A percentile compares a stretch with the other conserved stretches of the same genome.
Conservation (phyloP, 1,140 invertebrate species). For the Drosophila trapezifrons region DNA sequence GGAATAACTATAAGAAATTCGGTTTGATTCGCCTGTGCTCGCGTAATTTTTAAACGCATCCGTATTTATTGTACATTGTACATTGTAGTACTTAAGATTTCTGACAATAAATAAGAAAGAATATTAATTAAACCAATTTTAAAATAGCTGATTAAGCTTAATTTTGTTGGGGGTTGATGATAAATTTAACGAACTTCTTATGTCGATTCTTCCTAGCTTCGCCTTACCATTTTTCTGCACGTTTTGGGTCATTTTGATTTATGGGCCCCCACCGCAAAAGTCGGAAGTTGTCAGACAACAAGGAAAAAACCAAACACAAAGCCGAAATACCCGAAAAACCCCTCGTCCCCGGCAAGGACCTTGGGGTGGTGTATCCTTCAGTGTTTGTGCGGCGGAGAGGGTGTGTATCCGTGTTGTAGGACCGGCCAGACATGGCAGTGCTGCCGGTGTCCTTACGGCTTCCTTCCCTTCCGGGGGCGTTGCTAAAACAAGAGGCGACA, state of each 20-base stretch:
- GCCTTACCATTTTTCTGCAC: slow-evolving; percentile 3
- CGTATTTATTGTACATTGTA: too few relatives aligned
- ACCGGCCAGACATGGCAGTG: slow-evolving; percentile 29
- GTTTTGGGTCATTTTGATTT: slow-evolving; percentile 65
- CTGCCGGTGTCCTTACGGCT: slow-evolving; percentile 28
- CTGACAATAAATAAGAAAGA: too few relatives aligned
- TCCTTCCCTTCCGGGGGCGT: slow-evolving; percentile 19
- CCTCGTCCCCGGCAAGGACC: slow-evolving; percentile 13
- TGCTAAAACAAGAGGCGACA: slow-evolving; percentile 61
- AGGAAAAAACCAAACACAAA: slow-evolving; percentile 27
- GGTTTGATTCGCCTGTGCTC: too few relatives aligned
- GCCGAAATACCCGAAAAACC: slow-evolving; percentile 3
- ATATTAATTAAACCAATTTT: background rate
- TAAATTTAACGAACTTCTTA: slow-evolving; percentile 5
- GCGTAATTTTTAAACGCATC: too few relatives aligned
- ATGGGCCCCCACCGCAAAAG: slow-evolving; percentile 54
- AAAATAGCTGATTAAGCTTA: background rate
- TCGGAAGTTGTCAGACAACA: slow-evolving; percentile 59
- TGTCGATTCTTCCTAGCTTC: background rate
- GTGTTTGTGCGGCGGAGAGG: background rate
- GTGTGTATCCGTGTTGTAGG: slow-evolving; percentile 25
- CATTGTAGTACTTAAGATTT: too few relatives aligned
- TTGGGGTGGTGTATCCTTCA: slow-evolving; percentile 3
- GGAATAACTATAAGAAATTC: too few relatives aligned
- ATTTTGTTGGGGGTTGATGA: background rate